These are phyloP conservation scores for Sardina pilchardus DNA, from an alignment of 2,113 vertebrate species.

Conservation along the genomic window DNA sequence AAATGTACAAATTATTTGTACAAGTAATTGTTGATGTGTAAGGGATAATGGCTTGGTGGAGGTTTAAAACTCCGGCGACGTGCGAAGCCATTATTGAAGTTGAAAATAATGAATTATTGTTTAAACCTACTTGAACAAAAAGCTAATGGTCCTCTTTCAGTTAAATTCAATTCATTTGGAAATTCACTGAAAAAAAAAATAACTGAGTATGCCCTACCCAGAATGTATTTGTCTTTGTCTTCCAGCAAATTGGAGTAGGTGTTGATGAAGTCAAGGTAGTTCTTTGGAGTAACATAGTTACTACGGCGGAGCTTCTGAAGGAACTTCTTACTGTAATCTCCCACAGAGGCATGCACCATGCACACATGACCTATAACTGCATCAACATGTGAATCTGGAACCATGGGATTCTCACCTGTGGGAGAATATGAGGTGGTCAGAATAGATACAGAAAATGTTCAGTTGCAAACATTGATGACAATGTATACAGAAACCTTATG, in stretches of 20 bases:
- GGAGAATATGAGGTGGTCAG: not conserved
- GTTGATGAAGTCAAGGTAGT: constrained; percentile 90
- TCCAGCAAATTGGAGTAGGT: constrained; percentile 83
- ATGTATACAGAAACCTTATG: not conserved
- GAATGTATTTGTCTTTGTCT: constrained; percentile 84
- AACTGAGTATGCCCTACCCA: constrained; percentile 69
- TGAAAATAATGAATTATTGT: too few relatives aligned
- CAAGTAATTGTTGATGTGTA: too few relatives aligned
- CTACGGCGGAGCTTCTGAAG: constrained; percentile 85
- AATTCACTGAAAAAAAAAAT: not conserved
- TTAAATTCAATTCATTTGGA: too few relatives aligned
- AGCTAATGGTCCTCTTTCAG: too few relatives aligned
- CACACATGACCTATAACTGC: constrained; percentile 82
- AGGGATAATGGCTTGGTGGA: too few relatives aligned
- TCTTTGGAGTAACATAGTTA: constrained; percentile 94
- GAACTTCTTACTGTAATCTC: constrained; percentile 82
- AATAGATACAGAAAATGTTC: not conserved
- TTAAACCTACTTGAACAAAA: too few relatives aligned
- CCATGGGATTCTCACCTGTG: constrained; percentile 76
- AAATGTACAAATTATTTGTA: too few relatives aligned
- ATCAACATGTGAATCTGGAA: constrained; percentile 68
- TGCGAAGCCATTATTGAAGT: too few relatives aligned
- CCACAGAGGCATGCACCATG: constrained; percentile 85
- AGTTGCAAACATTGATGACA: not conserved
- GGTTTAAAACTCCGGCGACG: too few relatives aligned